Evolutionary conservation across 2,888 invertebrate genomes (phyloP).

Genomic region (Lepidocyrtoides sp.): DNA sequence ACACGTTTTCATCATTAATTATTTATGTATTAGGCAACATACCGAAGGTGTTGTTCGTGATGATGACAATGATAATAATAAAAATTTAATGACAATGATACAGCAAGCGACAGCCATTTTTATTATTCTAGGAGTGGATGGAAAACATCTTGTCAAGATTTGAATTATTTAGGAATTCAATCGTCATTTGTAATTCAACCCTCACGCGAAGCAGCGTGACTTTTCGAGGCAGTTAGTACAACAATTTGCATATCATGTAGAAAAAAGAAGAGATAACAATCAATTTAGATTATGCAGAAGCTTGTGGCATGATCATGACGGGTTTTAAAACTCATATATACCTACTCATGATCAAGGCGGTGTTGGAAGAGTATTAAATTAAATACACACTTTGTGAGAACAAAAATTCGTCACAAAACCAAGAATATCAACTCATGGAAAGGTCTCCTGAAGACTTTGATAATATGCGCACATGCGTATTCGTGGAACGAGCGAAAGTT

Average conservation of each 20-base stretch:
- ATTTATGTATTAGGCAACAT: slow-evolving; percentile 33
- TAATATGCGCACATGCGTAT: no score
- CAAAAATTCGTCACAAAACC: no score
- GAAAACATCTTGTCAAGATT: slow-evolving; percentile 32
- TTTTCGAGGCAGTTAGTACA: background rate
- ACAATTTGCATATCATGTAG: slow-evolving; percentile 61
- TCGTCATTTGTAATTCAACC: slow-evolving; percentile 68
- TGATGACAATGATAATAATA: background rate
- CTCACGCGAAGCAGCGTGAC: slow-evolving; percentile 33
- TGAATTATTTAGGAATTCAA: slow-evolving; percentile 58
- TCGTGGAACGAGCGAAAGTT: no score
- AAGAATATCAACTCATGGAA: no score
- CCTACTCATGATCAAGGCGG: no score
- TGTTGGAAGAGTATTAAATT: no score
- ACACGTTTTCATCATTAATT: slow-evolving; percentile 56
- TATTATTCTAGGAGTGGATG: slow-evolving; percentile 9
- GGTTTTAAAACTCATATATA: no score
- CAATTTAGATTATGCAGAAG: no score
- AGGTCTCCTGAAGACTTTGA: no score
- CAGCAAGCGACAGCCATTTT: slow-evolving; percentile 13
- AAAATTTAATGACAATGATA: background rate
- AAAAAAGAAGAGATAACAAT: background rate
- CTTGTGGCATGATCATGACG: no score
- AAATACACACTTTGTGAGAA: no score
- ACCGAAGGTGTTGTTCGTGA: slow-evolving; percentile 19